Conservation (phyloP, 2,797 vertebrate genomes). For the Liasis olivaceus region DNA sequence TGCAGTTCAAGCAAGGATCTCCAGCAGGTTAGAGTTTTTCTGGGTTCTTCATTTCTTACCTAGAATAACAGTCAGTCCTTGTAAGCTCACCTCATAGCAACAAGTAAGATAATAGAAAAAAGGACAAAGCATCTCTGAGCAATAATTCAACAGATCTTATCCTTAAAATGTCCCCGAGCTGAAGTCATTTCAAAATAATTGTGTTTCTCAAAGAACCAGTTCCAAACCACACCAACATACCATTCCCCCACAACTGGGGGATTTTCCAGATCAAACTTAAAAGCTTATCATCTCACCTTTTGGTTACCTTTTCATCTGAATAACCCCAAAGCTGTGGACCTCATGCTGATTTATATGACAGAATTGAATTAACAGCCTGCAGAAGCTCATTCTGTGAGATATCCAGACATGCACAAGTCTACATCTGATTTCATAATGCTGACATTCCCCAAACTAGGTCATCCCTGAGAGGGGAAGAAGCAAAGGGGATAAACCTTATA, state of each 20-base stretch:
- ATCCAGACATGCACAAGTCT: not conserved
- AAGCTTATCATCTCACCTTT: not conserved
- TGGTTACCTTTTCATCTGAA: not conserved
- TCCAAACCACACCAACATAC: not conserved
- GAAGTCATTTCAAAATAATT: not conserved
- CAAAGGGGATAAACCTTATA: not conserved
- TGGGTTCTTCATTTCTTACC: not conserved
- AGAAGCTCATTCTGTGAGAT: not conserved
- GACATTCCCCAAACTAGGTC: not conserved
- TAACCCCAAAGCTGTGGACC: too few species aligned
- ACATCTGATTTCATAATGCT: not conserved
- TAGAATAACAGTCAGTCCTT: not conserved
- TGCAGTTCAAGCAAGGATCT: constrained; percentile 83
- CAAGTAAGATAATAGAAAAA: not conserved
- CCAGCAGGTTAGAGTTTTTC: constrained; percentile 73
- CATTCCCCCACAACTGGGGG: not conserved
- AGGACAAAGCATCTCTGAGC: not conserved
- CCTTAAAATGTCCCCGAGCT: not conserved
- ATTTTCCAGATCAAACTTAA: not conserved
- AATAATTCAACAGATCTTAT: not conserved
- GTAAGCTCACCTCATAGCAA: not conserved
- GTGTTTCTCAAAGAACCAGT: not conserved
- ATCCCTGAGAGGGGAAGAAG: not conserved
- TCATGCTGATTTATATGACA: not conserved
- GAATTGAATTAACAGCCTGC: not conserved